phyloP scores from a whole-genome alignment of 2,888 invertebrate genomes.

The Ornithoptera priamus region DNA sequence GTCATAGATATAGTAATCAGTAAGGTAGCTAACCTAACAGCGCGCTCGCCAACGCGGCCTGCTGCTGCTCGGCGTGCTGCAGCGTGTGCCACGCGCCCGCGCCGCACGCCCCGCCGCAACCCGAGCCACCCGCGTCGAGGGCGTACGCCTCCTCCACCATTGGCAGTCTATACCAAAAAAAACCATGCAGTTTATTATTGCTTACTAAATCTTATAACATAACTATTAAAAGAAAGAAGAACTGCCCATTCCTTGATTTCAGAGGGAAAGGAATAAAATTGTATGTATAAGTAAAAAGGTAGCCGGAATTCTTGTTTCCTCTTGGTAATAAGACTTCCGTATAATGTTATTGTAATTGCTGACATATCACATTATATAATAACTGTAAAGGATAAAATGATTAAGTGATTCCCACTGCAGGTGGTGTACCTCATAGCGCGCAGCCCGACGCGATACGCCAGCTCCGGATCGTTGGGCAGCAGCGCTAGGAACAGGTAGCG shows the following conservation, averaged over 20 bases:
- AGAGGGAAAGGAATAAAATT: no score
- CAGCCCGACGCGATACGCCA: conserved; percentile 89
- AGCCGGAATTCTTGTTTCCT: no score
- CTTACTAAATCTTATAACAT: no score
- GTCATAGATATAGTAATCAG: no score
- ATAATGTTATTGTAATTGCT: no score
- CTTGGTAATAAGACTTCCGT: no score
- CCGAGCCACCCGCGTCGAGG: conserved; percentile 50
- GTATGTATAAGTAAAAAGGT: no score
- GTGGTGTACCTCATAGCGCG: conserved; percentile 82
- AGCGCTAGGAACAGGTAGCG: conserved; percentile 88
- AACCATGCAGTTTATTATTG: neutral
- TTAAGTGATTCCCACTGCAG: no score
- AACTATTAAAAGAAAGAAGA: no score
- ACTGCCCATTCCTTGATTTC: no score
- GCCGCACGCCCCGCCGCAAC: conserved; percentile 60
- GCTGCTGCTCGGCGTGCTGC: conserved; percentile 74
- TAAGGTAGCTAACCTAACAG: conserved; percentile 33
- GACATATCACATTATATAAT: no score
- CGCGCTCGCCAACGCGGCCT: conserved; percentile 42
- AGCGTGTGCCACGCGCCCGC: conserved; percentile 85
- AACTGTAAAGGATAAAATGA: no score
- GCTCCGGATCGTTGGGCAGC: conserved; percentile 86
- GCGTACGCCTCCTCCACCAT: conserved; percentile 83
- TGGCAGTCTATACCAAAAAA: conserved; percentile 77